phyloP scores from a whole-genome alignment of 2,797 vertebrate species.

The Tachyglossus aculeatus region DNA sequence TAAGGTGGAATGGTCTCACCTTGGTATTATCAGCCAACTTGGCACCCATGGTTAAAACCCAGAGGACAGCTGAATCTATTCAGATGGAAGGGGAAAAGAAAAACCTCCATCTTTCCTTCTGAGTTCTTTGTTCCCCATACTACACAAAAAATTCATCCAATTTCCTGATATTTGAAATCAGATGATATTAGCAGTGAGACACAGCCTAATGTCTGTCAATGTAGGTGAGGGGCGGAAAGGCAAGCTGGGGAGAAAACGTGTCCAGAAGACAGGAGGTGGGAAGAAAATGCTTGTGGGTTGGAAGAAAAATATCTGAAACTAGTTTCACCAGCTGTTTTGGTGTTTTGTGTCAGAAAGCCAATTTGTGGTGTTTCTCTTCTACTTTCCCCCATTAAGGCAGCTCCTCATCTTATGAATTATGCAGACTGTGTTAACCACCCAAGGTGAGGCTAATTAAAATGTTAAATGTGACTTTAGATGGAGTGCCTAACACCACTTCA shows the following conservation, averaged over 20 bases:
- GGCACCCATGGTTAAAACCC: too few species aligned
- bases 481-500: conserved; percentile 26
- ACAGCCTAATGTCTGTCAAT: not conserved
- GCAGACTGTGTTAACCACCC: conserved; percentile 44
- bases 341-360: conserved; percentile 37
- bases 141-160: too few species aligned
- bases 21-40: too few species aligned
- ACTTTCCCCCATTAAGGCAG: conserved; percentile 25
- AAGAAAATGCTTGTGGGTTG: not conserved
- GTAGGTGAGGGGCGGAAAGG: too few species aligned
- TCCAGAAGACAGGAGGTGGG: not conserved
- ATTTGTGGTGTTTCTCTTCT: conserved; percentile 14
- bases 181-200: not conserved
- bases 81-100: too few species aligned
- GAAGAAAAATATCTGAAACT: not conserved
- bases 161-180: not conserved
- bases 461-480: conserved; percentile 61
- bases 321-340: conserved; percentile 21
- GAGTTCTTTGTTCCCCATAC: too few species aligned
- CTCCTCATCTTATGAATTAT: conserved; percentile 34
- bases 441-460: conserved; percentile 58
- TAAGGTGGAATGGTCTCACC: too few species aligned
- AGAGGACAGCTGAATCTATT: too few species aligned
- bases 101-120: too few species aligned
- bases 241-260: not conserved